A percentile compares a stretch with the other conserved stretches of the same genome.
Conservation (phyloP, 2,113 vertebrate species). For the Sakesphorus luctuosus region DNA sequence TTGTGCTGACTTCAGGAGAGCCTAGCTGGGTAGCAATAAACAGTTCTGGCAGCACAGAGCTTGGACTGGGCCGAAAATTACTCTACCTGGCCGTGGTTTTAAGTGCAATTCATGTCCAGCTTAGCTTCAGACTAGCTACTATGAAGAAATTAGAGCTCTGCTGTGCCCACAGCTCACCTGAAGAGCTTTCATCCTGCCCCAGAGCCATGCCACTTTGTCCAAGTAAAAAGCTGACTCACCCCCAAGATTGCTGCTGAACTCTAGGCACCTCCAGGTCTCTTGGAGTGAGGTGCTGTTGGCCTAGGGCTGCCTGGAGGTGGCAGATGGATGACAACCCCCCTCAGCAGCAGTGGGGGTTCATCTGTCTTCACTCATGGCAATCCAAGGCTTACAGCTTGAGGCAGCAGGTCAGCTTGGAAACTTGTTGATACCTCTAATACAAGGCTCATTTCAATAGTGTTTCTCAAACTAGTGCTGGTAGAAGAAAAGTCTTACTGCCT, state of each 20-base stretch:
- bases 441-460: too few relatives aligned
- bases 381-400: too few relatives aligned
- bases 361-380: too few relatives aligned
- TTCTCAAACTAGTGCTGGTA: neutral
- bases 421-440: too few relatives aligned
- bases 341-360: too few relatives aligned
- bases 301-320: too few relatives aligned
- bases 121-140: neutral
- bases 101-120: neutral
- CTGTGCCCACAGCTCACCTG: fast-evolving
- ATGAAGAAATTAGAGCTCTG: neutral
- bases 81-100: neutral
- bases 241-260: neutral
- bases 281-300: too few relatives aligned
- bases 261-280: too few relatives aligned
- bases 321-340: too few relatives aligned
- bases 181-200: neutral
- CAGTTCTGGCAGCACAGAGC: neutral
- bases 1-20: neutral
- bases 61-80: neutral
- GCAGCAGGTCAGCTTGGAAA: too few relatives aligned
- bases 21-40: neutral
- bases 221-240: neutral
- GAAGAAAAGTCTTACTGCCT: neutral
- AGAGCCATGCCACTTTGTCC: fast-evolving